These are phyloP conservation scores for Hyla sarda DNA, from an alignment of 2,113 vertebrate genomes.

Conservation along the genomic window DNA sequence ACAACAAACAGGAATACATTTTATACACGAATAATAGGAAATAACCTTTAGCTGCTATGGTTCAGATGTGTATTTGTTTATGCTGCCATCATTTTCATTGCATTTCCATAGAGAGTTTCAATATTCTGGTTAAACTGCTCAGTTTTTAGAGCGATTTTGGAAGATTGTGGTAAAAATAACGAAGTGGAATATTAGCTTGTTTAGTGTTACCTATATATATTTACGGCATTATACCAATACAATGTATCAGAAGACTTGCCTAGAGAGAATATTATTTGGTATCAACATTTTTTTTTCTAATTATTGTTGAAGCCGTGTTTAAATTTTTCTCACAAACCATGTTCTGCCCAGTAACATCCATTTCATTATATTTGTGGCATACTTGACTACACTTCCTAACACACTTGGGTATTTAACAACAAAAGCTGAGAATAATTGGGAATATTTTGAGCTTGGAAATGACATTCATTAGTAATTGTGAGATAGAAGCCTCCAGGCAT, in stretches of 20 bases:
- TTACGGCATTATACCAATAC: neutral
- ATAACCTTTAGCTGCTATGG: too few species aligned
- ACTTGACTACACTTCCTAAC: conserved; percentile 14
- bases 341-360: conserved; percentile 1
- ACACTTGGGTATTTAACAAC: conserved; percentile 3
- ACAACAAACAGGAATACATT: too few species aligned
- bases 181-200: too few species aligned
- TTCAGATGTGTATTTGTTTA: too few species aligned
- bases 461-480: conserved; percentile 9
- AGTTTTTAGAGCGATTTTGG: too few species aligned
- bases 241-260: neutral
- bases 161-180: neutral
- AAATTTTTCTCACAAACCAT: neutral
- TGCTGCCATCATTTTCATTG: too few species aligned
- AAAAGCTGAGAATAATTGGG: conserved; percentile 36
- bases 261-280: neutral
- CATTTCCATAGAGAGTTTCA: too few species aligned
- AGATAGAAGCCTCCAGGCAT: conserved; percentile 7
- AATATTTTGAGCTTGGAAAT: neutral
- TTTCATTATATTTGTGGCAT: conserved; percentile 23
- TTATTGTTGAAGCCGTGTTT: neutral
- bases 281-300: neutral
- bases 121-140: too few species aligned
- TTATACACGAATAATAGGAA: too few species aligned
- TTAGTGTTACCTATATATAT: too few species aligned